These are phyloP conservation scores for Thera britannica DNA, from an alignment of 2,888 invertebrate species.

Conservation along the genomic window DNA sequence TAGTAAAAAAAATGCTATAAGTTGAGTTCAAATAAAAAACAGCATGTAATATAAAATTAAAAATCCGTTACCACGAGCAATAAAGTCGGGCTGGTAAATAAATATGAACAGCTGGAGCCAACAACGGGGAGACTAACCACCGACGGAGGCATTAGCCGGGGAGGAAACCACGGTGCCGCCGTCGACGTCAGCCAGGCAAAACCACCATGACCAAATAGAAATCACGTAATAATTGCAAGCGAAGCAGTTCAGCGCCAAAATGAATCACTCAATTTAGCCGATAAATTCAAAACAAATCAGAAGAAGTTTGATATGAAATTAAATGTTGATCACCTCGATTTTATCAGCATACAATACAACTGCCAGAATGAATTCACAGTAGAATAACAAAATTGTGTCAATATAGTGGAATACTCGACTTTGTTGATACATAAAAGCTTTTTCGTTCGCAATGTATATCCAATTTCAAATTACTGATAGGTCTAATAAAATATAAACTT, in stretches of 20 bases:
- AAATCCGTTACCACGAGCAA: conserved; percentile 44
- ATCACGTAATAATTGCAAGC: neutral
- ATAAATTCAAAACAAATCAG: neutral
- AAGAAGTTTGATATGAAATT: neutral
- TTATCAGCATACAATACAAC: neutral
- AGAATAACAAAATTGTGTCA: neutral
- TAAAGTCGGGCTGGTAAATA: conserved; percentile 50
- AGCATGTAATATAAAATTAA: conserved; percentile 46
- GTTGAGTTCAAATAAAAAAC: conserved; percentile 25
- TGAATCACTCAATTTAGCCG: neutral
- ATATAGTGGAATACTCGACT: neutral
- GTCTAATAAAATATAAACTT: neutral
- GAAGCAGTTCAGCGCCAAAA: conserved; percentile 2
- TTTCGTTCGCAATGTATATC: neutral
- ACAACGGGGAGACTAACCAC: conserved; percentile 21
- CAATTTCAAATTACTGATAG: conserved; percentile 1
- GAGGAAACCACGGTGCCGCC: conserved; percentile 31
- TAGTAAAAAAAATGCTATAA: too few species aligned
- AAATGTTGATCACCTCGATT: neutral
- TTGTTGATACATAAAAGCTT: neutral
- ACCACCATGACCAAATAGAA: conserved; percentile 40
- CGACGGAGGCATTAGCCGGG: conserved; percentile 13
- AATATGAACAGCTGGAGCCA: conserved; percentile 49
- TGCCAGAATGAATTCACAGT: neutral
- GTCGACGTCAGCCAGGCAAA: conserved; percentile 40